phyloP scores from a whole-genome alignment of 2,797 vertebrate species.

The Oryzias dopingdopingensis region DNA sequence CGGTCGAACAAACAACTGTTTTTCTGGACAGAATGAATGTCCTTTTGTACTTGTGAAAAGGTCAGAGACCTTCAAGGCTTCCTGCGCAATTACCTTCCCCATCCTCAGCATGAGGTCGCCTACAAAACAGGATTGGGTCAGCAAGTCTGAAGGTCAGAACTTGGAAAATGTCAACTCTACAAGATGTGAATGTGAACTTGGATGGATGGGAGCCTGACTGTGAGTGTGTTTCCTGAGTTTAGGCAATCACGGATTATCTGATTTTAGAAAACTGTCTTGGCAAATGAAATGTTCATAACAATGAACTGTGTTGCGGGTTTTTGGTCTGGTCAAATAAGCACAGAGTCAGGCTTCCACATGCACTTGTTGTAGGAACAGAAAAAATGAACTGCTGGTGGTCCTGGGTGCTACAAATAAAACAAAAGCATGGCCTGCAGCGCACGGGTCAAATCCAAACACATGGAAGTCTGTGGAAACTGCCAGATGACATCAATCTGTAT shows the following conservation, averaged over 20 bases:
- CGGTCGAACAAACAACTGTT: slow-evolving; percentile 59
- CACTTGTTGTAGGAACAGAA: slow-evolving; percentile 70
- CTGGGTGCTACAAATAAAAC: slow-evolving; percentile 51
- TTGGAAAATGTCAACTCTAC: slow-evolving; percentile 53
- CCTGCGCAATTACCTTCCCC: slow-evolving; percentile 54
- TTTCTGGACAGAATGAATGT: slow-evolving; percentile 59
- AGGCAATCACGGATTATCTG: slow-evolving; percentile 80
- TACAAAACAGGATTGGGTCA: slow-evolving; percentile 31
- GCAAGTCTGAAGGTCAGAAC: slow-evolving; percentile 42
- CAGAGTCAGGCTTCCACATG: slow-evolving; percentile 58
- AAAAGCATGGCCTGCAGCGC: slow-evolving; percentile 52
- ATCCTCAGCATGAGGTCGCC: slow-evolving; percentile 56
- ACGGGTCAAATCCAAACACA: slow-evolving; percentile 67
- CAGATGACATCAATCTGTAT: slow-evolving; percentile 63
- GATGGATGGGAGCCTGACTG: slow-evolving; percentile 65
- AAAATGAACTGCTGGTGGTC: slow-evolving; percentile 55
- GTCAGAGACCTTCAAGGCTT: slow-evolving; percentile 57
- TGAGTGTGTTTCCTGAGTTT: slow-evolving; percentile 74
- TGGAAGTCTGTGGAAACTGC: slow-evolving; percentile 66
- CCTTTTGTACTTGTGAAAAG: slow-evolving; percentile 67
- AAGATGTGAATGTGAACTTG: slow-evolving; percentile 70
- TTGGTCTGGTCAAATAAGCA: slow-evolving; percentile 52
- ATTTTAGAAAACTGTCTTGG: slow-evolving; percentile 53
- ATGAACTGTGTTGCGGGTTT: slow-evolving; percentile 65
- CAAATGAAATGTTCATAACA: slow-evolving; percentile 65